Percentiles rank a stretch among this genome's conserved stretches.
Conservation (phyloP, 2,888 invertebrate species). For the Rotaria socialis region DNA sequence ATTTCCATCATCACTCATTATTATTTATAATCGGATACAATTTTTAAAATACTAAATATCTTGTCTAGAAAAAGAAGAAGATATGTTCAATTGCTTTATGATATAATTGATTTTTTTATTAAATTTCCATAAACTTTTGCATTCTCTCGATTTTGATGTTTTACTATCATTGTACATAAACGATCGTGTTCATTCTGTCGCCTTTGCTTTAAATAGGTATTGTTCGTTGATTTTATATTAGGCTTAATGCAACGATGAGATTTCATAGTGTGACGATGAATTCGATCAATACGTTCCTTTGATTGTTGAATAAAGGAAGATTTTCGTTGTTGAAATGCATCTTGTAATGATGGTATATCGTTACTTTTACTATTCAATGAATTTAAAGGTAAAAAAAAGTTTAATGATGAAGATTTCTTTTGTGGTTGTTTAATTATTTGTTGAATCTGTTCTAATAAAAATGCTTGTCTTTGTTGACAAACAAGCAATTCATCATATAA, state of each 20-base stretch:
- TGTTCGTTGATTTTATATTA: not conserved
- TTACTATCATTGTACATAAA: not conserved
- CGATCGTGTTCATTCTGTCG: not conserved
- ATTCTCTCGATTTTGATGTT: constrained; percentile 13
- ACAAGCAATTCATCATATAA: not conserved
- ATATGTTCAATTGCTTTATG: not conserved
- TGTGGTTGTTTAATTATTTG: not conserved
- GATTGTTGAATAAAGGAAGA: constrained; percentile 6
- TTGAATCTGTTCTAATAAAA: not conserved
- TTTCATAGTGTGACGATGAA: not conserved
- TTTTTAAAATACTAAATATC: not conserved
- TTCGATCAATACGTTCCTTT: not conserved
- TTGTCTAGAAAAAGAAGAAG: not conserved
- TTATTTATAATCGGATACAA: not conserved
- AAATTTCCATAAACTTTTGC: constrained; percentile 17
- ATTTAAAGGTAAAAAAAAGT: not conserved
- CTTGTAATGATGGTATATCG: not conserved
- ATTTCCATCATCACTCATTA: not conserved
- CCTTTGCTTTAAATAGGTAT: not conserved
- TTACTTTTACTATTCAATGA: not conserved
- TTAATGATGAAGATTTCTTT: not conserved
- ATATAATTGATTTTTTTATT: not conserved
- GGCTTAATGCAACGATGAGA: not conserved
- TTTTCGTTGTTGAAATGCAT: constrained; percentile 7
- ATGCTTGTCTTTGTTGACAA: not conserved